phyloP scores from a whole-genome alignment of 2,888 invertebrate genomes.

The Agrochola macilenta region DNA sequence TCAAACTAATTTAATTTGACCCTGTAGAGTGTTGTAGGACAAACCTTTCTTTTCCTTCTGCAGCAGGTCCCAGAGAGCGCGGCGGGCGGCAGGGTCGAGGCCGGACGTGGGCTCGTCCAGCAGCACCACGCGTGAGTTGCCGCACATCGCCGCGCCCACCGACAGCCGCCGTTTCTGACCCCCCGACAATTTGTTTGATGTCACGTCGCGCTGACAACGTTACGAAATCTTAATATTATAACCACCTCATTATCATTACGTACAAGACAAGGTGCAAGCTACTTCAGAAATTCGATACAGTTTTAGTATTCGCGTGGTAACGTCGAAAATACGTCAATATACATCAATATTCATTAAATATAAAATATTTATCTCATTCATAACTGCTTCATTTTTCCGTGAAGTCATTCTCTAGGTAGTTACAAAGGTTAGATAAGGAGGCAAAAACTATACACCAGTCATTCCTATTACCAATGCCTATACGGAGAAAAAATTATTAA shows the following conservation, averaged over 20 bases:
- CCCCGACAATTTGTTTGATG: constrained; percentile 94
- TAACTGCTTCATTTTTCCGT: constrained; percentile 9
- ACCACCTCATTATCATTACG: neutral
- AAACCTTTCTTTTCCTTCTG: constrained; percentile 91
- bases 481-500: neutral
- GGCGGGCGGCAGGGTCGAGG: constrained; percentile 96
- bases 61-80: constrained; percentile 97
- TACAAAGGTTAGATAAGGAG: constrained; percentile 22
- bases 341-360: constrained; percentile 3
- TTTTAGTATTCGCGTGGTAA: neutral
- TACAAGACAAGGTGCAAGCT: neutral
- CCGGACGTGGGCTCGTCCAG: constrained; percentile 97
- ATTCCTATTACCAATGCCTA: neutral
- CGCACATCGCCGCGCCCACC: constrained; percentile 97
- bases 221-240: neutral
- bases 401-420: constrained; percentile 28
- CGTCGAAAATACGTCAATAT: constrained; percentile 4
- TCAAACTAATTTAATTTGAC: neutral
- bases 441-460: constrained; percentile 42
- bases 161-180: constrained; percentile 98
- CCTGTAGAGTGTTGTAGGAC: neutral
- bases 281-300: neutral
- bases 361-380: constrained; percentile 11
- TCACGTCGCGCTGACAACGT: constrained; percentile 86
- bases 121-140: constrained; percentile 93